Base-by-base conservation (phyloP, 2,888 invertebrate species). In the Acronicta aceris region DNA sequence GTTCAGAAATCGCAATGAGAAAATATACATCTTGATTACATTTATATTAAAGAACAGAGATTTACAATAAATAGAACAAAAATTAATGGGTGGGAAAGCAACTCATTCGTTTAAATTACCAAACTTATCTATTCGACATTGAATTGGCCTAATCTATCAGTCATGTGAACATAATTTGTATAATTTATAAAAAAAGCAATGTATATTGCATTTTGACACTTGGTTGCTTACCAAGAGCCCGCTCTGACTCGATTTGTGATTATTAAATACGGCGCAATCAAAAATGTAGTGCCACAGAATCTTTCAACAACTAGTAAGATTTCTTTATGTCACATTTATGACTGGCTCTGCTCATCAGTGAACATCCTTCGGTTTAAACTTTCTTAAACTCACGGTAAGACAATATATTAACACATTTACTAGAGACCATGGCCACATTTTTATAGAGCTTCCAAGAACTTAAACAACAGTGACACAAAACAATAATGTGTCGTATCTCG, bases 131-230 rank as follows among this genome's bases (percentile, higher is more conserved):
- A 59, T 33, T 59, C 60, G 42, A 65, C 70, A 63, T 55, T 58
- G 47, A 55, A 74, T 57, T 59, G 62, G 59, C 71, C 72, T 77
- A 78, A 64, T 78, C 75, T 80, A 80, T 80, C 80, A 80, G 80
- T 80, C 80, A 66, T 71, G 71, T 76, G 52, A 71, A 78, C 66
- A 73, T 79, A 71, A 72, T 72, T 69, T 62, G 30, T 57, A 60
- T 56, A 59, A 53, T 59, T 60, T 61, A 63, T 64, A 36, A 42
- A 48, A 48, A 55, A 52, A 65, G 58, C 59, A 60, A 58, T 54
- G 0, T 45, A 51, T 57, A 65, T 55, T 53, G 33, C 10, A 1
- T 55, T 69, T 65, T 54, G 53, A 62, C 62, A 72, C 66, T 64
- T 69, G 65, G 17, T 62, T 71, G 59, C 51, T 27, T 45, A 30